A percentile compares a stretch with the other conserved stretches of the same genome.
These are phyloP conservation scores for Oriolus oriolus DNA, from an alignment of 2,113 vertebrate species.

Conservation along the genomic window DNA sequence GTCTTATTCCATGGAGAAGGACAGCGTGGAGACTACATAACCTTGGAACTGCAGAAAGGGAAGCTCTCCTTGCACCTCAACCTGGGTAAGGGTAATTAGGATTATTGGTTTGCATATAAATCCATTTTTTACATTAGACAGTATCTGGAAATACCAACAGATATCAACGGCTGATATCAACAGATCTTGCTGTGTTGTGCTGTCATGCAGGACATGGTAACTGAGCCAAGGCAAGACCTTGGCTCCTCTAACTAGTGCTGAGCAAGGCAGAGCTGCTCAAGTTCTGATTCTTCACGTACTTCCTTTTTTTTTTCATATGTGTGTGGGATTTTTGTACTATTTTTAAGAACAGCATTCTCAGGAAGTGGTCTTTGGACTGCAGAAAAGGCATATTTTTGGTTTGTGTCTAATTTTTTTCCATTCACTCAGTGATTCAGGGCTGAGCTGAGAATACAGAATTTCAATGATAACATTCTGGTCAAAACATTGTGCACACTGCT, in stretches of 20 bases:
- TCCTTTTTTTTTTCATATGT: not conserved
- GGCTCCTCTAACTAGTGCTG: not conserved
- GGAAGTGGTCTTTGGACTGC: not conserved
- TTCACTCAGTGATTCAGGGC: not conserved
- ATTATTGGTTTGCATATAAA: not conserved
- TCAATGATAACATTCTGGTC: not conserved
- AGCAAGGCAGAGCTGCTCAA: not conserved
- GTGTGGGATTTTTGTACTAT: not conserved
- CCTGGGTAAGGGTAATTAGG: slow-evolving; percentile 77
- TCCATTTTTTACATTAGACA: not conserved
- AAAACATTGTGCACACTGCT: not conserved
- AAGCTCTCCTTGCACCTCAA: slow-evolving; percentile 87
- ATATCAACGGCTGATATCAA: not conserved
- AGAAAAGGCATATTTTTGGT: not conserved
- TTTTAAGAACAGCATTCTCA: not conserved
- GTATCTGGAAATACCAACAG: not conserved
- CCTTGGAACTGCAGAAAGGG: slow-evolving; percentile 90
- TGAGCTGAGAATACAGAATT: not conserved
- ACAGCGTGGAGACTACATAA: slow-evolving; percentile 91
- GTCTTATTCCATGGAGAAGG: slow-evolving; percentile 95
- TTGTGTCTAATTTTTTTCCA: not conserved
- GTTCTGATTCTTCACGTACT: not conserved
- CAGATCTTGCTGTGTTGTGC: not conserved
- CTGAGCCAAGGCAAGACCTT: not conserved
- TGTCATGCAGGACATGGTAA: not conserved